phyloP scores from a whole-genome alignment of 2,797 vertebrate species.

The Girardinus metallicus region DNA sequence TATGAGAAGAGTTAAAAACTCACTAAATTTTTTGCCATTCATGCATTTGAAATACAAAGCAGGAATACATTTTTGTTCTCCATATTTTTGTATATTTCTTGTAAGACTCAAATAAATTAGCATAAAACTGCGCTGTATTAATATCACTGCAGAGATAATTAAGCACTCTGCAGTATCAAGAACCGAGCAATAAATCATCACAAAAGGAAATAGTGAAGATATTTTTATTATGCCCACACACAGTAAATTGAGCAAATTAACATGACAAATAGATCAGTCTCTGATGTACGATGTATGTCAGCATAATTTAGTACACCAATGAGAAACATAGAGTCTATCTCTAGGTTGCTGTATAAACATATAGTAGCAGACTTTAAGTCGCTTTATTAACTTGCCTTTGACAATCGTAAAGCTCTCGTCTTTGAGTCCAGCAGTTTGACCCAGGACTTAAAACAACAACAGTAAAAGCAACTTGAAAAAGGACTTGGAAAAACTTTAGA shows the following conservation, averaged over 20 bases:
- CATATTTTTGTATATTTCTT: background rate
- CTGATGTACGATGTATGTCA: conserved; percentile 46
- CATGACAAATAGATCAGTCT: conserved; percentile 51
- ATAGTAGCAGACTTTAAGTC: conserved; percentile 4
- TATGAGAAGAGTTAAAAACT: background rate
- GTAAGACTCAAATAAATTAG: conserved; percentile 34
- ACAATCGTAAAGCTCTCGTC: conserved; percentile 7
- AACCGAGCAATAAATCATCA: conserved; percentile 53
- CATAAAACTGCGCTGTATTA: conserved; percentile 32
- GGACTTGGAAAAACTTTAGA: too few species aligned
- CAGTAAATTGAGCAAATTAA: conserved; percentile 55
- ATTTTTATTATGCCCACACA: conserved; percentile 55
- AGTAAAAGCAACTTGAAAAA: background rate
- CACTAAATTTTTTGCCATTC: too few species aligned
- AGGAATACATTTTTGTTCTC: background rate
- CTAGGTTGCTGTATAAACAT: conserved; percentile 32
- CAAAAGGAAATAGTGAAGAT: conserved; percentile 54
- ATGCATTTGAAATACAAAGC: background rate
- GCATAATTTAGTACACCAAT: conserved; percentile 45
- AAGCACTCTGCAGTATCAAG: conserved; percentile 31
- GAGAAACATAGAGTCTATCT: conserved; percentile 29
- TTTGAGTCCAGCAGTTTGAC: background rate
- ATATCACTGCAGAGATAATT: conserved; percentile 55
- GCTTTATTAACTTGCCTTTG: background rate
- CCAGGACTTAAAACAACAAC: background rate